These are phyloP conservation scores for Cheumatopsyche charites DNA, from an alignment of 1,140 invertebrate genomes.

Conservation along the genomic window DNA sequence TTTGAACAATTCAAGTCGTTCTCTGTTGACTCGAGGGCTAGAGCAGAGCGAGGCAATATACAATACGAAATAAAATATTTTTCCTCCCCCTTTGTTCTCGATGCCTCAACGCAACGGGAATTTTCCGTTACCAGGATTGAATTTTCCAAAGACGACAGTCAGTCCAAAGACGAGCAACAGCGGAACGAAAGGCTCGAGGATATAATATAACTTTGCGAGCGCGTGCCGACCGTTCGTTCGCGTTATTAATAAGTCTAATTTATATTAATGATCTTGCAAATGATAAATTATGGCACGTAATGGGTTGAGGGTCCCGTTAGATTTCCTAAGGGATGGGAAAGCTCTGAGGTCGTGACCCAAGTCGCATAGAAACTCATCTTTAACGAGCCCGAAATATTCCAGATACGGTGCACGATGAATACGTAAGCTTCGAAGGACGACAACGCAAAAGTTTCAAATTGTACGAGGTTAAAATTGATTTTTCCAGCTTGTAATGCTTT, in stretches of 20 bases:
- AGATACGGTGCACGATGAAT: background rate
- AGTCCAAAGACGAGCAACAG: too few relatives aligned
- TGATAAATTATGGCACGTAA: conserved; percentile 25
- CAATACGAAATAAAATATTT: too few relatives aligned
- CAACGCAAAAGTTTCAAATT: too few relatives aligned
- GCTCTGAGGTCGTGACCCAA: conserved; percentile 12
- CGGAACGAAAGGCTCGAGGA: background rate
- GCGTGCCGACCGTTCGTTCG: background rate
- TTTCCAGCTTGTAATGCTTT: too few relatives aligned
- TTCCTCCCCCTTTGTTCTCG: too few relatives aligned
- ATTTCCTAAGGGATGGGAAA: conserved; percentile 17
- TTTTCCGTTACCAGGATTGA: background rate
- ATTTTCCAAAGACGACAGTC: background rate
- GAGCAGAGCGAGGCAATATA: background rate
- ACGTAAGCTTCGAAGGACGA: too few relatives aligned
- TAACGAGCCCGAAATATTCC: conserved; percentile 10
- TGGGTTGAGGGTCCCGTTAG: conserved; percentile 3
- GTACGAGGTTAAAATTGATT: too few relatives aligned
- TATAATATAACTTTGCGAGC: background rate
- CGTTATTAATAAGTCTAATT: conserved; percentile 40
- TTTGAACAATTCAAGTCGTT: background rate
- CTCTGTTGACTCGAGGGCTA: background rate
- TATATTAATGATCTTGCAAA: conserved; percentile 38
- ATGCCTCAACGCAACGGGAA: background rate
- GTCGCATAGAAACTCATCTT: conserved; percentile 10